Evolutionary conservation across 2,113 vertebrate genomes (phyloP).

Genomic region (Anolis carolinensis): DNA sequence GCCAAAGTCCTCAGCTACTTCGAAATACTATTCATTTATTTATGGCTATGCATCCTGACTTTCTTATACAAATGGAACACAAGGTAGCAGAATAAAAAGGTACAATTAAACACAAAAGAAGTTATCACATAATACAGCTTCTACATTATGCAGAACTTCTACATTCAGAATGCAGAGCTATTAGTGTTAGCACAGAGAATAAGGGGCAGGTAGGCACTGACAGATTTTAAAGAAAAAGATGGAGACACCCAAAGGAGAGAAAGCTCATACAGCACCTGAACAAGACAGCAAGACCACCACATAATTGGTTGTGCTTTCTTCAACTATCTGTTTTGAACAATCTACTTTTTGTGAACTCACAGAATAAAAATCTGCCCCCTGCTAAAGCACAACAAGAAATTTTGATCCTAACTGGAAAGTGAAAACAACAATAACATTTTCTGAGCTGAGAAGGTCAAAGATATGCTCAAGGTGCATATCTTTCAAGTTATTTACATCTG

Average conservation of each 20-base stretch:
- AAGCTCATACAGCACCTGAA: background rate
- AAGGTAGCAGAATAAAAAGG: background rate
- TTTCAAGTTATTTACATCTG: background rate
- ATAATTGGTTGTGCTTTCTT: background rate
- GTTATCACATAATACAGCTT: background rate
- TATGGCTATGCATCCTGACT: background rate
- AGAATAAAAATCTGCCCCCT: background rate
- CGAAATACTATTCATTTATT: background rate
- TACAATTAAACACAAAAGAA: background rate
- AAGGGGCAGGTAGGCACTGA: background rate
- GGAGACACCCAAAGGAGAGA: background rate
- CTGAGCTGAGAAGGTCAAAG: background rate
- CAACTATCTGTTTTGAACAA: background rate
- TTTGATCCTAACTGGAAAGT: slow-evolving; percentile 3
- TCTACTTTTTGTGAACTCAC: background rate
- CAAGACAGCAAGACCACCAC: background rate
- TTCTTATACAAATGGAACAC: background rate
- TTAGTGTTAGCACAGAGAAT: background rate
- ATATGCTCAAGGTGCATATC: background rate
- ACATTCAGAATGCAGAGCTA: background rate
- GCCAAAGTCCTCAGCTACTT: background rate
- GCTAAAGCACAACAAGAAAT: background rate
- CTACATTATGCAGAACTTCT: background rate
- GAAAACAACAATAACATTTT: background rate
- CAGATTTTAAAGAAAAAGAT: background rate